A percentile compares a stretch with the other conserved stretches of the same genome.
Evolutionary conservation across 2,888 invertebrate species (phyloP).

Genomic region (Phengaris alcon): DNA sequence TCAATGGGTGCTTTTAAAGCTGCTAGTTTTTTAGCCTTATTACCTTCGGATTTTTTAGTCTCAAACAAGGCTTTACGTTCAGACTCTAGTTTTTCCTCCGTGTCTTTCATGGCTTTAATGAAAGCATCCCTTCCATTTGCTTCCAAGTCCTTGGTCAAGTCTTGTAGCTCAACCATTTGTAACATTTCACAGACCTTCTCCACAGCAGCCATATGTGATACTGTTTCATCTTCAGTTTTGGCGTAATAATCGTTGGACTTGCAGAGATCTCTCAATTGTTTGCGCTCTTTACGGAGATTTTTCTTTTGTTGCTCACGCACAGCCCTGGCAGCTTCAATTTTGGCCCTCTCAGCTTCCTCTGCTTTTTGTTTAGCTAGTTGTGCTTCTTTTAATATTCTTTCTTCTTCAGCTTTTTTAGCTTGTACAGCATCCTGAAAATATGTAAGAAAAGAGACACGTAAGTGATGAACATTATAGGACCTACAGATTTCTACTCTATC

Average conservation of each 20-base stretch:
- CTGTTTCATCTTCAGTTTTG: conserved; percentile 83
- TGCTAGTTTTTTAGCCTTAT: conserved; percentile 64
- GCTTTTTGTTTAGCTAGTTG: conserved; percentile 87
- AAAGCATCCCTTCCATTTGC: conserved; percentile 83
- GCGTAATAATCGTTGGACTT: conserved; percentile 91
- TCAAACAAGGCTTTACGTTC: conserved; percentile 84
- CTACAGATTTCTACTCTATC: too few relatives aligned
- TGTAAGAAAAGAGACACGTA: background rate
- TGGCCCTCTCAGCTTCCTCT: conserved; percentile 89
- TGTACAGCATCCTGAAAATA: conserved; percentile 84
- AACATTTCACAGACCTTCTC: conserved; percentile 94
- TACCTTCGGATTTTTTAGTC: conserved; percentile 69
- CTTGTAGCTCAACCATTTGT: conserved; percentile 84
- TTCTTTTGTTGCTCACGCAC: conserved; percentile 93
- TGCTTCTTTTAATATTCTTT: conserved; percentile 85
- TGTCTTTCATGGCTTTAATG: conserved; percentile 82
- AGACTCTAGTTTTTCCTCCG: conserved; percentile 87
- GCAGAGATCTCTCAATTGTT: conserved; percentile 86
- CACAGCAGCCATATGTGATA: conserved; percentile 92
- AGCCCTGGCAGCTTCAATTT: conserved; percentile 88
- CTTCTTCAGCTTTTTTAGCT: conserved; percentile 91
- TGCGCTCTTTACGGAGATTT: conserved; percentile 91
- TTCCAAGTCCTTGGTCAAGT: conserved; percentile 85
- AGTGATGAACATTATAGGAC: too few relatives aligned
- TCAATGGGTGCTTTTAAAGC: conserved; percentile 74